Evolutionary conservation across 2,888 invertebrate species (phyloP).

Genomic region (Stegana nigrithorax): DNA sequence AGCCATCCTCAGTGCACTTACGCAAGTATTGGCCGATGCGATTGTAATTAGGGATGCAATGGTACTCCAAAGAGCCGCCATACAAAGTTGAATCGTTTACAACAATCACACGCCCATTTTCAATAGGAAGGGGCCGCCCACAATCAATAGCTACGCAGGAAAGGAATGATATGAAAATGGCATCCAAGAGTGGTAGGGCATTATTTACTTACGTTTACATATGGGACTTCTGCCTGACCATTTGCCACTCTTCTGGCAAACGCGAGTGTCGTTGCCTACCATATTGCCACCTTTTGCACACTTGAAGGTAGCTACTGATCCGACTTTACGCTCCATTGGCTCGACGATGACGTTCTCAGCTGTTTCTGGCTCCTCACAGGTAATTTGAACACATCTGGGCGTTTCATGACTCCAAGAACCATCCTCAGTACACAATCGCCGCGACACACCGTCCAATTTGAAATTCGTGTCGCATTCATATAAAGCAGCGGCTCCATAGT

Average conservation of each 20-base stretch:
- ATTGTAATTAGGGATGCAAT: slow-evolving; percentile 87
- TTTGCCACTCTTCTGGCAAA: slow-evolving; percentile 80
- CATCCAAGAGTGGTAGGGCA: too few relatives aligned
- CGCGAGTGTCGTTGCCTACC: slow-evolving; percentile 82
- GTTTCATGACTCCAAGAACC: slow-evolving; percentile 90
- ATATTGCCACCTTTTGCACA: slow-evolving; percentile 86
- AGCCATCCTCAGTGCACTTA: slow-evolving; percentile 85
- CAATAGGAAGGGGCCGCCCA: slow-evolving; percentile 80
- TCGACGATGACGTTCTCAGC: slow-evolving; percentile 72
- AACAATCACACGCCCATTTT: slow-evolving; percentile 87
- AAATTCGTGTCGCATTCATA: slow-evolving; percentile 87
- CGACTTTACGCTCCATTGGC: slow-evolving; percentile 78
- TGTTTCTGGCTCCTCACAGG: slow-evolving; percentile 78
- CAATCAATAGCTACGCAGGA: slow-evolving; percentile 82
- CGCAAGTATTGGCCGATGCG: slow-evolving; percentile 84
- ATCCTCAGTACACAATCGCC: slow-evolving; percentile 86
- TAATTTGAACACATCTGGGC: slow-evolving; percentile 86
- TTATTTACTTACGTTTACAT: slow-evolving; percentile 79
- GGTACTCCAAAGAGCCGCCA: slow-evolving; percentile 88
- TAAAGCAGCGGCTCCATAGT: slow-evolving; percentile 86
- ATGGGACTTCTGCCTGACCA: slow-evolving; percentile 85
- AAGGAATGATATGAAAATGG: slow-evolving; percentile 1
- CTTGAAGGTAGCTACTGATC: slow-evolving; percentile 82
- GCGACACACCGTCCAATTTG: slow-evolving; percentile 84
- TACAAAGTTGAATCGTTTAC: slow-evolving; percentile 86